These are phyloP conservation scores for Hydrophis major DNA, from an alignment of 2,797 vertebrate genomes.

Conservation along the genomic window DNA sequence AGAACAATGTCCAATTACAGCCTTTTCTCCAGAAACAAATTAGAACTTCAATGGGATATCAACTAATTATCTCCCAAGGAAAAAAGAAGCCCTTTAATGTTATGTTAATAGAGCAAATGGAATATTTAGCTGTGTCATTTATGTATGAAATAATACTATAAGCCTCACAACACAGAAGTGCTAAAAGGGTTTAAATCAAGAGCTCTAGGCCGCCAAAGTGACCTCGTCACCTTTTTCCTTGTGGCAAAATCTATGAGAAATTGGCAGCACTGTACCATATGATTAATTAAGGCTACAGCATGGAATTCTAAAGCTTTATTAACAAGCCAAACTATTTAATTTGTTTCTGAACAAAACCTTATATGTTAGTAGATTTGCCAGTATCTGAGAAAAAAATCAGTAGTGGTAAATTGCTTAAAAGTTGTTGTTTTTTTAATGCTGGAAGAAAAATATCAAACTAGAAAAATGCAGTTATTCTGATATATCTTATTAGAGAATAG, in stretches of 20 bases:
- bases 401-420: slow-evolving; percentile 2
- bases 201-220: not conserved
- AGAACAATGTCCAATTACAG: slow-evolving; percentile 42
- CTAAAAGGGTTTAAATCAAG: slow-evolving; percentile 37
- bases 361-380: not conserved
- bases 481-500: not conserved
- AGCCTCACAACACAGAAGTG: slow-evolving; percentile 16
- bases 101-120: slow-evolving; percentile 40
- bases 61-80: slow-evolving; percentile 40
- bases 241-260: slow-evolving; percentile 40
- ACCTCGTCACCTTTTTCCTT: slow-evolving; percentile 34
- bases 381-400: slow-evolving; percentile 25
- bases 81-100: slow-evolving; percentile 37
- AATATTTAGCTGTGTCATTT: slow-evolving; percentile 43
- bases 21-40: slow-evolving; percentile 55
- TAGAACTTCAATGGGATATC: slow-evolving; percentile 41
- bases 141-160: slow-evolving; percentile 29
- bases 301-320: slow-evolving; percentile 39
- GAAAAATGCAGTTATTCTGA: not conserved
- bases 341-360: slow-evolving; percentile 32
- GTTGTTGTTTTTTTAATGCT: not conserved
- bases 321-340: slow-evolving; percentile 42
- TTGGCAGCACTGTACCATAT: slow-evolving; percentile 35
- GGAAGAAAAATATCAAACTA: not conserved
- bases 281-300: slow-evolving; percentile 52